Percentiles rank a stretch among this genome's conserved stretches.
These are phyloP conservation scores for Sinocyclocheilus maitianheensis DNA, from an alignment of 2,113 vertebrate species.

Conservation along the genomic window DNA sequence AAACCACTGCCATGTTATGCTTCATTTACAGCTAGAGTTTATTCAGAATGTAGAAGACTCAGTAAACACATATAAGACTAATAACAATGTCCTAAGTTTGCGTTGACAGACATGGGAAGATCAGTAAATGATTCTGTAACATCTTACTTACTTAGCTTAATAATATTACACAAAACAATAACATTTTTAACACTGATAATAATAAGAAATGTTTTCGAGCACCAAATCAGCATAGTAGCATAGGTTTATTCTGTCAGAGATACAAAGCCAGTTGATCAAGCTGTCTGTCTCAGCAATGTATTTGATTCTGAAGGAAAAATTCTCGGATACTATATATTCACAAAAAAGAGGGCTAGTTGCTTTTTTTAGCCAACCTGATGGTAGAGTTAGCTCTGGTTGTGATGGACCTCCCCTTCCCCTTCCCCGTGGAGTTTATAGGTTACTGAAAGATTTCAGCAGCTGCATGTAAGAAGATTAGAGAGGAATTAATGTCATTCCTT, in stretches of 20 bases:
- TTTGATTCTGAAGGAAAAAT: background rate
- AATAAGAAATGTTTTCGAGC: too few relatives aligned
- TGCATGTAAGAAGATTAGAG: slow-evolving; percentile 80
- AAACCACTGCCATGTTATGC: background rate
- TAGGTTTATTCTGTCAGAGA: background rate
- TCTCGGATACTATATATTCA: background rate
- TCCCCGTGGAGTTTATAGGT: slow-evolving; percentile 73
- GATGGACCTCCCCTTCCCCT: slow-evolving; percentile 59
- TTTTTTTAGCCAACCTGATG: slow-evolving; percentile 58
- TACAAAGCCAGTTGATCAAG: background rate
- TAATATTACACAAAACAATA: too few relatives aligned
- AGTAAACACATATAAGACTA: background rate
- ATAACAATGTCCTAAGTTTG: background rate
- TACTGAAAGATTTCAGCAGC: slow-evolving; percentile 80
- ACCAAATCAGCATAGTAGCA: too few relatives aligned
- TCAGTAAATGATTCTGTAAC: background rate
- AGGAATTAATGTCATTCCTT: slow-evolving; percentile 82
- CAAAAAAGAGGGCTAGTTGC: slow-evolving; percentile 55
- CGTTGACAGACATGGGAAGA: background rate
- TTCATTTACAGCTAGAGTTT: background rate
- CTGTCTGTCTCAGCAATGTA: background rate
- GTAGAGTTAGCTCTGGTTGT: slow-evolving; percentile 30
- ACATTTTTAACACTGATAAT: too few relatives aligned
- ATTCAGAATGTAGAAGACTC: background rate
- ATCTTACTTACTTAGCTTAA: too few relatives aligned